Conservation (phyloP, 2,888 invertebrate species). For the Oscheius onirici region DNA sequence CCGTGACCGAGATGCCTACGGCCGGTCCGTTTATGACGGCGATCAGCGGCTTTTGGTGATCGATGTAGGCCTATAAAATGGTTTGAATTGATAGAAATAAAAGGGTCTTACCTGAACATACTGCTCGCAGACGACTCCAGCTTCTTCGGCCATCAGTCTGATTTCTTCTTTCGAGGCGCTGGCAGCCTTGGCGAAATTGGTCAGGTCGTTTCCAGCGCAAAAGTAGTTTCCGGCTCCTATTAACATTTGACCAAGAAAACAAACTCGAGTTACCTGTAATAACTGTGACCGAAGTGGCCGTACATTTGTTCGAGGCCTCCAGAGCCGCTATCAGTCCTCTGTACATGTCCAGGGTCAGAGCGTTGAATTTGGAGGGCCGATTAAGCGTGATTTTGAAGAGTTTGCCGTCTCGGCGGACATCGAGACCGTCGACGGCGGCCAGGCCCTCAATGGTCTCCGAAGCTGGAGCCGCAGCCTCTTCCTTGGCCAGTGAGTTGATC, state of each 20-base stretch:
- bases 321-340: slow-evolving; percentile 50
- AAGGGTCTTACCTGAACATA: slow-evolving; percentile 59
- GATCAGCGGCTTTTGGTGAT: slow-evolving; percentile 87
- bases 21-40: slow-evolving; percentile 93
- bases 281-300: slow-evolving; percentile 79
- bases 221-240: slow-evolving; percentile 80
- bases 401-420: slow-evolving; percentile 57
- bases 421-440: slow-evolving; percentile 40
- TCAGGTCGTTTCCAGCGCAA: slow-evolving; percentile 85
- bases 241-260: not conserved
- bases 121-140: slow-evolving; percentile 55
- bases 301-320: slow-evolving; percentile 75
- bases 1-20: slow-evolving; percentile 88
- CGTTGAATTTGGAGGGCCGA: slow-evolving; percentile 55
- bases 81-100: not conserved
- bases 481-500: slow-evolving; percentile 72
- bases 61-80: slow-evolving; percentile 78
- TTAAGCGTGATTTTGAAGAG: slow-evolving; percentile 65
- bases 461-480: slow-evolving; percentile 55
- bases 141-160: slow-evolving; percentile 56
- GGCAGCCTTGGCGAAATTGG: slow-evolving; percentile 71
- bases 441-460: slow-evolving; percentile 48
- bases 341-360: slow-evolving; percentile 68
- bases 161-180: slow-evolving; percentile 52
- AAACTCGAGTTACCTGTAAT: slow-evolving; percentile 78